Percentiles rank a stretch among this genome's conserved stretches.
Conservation (phyloP, 2,797 vertebrate genomes). For the Brachyrhaphis roseni region DNA sequence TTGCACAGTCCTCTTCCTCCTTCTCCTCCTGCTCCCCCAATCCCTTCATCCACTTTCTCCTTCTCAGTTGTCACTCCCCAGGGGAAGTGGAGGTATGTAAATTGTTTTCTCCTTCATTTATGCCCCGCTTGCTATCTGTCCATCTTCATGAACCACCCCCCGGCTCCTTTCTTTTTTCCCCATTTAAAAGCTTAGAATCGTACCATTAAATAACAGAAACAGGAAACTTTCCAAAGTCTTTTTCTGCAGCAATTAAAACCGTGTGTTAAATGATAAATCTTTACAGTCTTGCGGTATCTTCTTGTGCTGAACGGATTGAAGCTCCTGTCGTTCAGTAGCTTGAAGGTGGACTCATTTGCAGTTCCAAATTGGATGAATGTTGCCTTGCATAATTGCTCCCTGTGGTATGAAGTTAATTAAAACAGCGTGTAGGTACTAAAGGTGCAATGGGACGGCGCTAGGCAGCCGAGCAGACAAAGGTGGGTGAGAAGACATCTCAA, state of each 20-base stretch:
- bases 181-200: conserved; percentile 8
- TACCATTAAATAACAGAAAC: not conserved
- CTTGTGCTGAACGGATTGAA: conserved; percentile 4
- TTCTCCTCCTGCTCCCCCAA: not conserved
- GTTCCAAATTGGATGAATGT: conserved; percentile 66
- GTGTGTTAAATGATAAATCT: not conserved
- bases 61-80: conserved; percentile 36
- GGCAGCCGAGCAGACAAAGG: conserved; percentile 55
- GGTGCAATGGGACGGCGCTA: conserved; percentile 67
- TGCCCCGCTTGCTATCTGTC: conserved; percentile 48
- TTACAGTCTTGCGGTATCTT: not conserved
- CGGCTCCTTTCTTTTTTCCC: not conserved
- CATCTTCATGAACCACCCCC: conserved; percentile 52
- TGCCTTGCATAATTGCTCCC: conserved; percentile 76
- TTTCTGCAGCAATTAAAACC: conserved; percentile 8
- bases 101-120: conserved; percentile 63
- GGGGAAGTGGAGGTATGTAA: conserved; percentile 64
- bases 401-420: conserved; percentile 73
- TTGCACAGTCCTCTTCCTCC: not conserved
- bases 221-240: not conserved
- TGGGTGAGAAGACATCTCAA: conserved; percentile 51
- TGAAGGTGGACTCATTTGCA: conserved; percentile 66
- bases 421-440: conserved; percentile 70
- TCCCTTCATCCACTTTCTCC: conserved; percentile 12
- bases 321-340: conserved; percentile 37